Evolutionary conservation across 2,113 vertebrate species (phyloP).

Genomic region (Phylloscopus whistleri): DNA sequence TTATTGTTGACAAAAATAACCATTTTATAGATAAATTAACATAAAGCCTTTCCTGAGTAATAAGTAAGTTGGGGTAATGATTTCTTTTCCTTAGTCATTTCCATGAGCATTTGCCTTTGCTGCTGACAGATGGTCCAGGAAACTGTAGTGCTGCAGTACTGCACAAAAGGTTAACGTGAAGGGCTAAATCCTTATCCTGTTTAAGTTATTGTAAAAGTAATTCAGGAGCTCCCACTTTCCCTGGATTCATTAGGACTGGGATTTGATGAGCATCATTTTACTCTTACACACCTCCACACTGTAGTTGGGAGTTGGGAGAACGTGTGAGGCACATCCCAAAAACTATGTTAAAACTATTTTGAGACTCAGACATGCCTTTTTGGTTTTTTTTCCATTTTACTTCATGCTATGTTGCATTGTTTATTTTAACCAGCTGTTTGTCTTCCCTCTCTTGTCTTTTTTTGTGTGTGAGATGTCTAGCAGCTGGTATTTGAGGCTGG

Average conservation of each 20-base stretch:
- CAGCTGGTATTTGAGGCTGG: not conserved
- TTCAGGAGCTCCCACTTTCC: not conserved
- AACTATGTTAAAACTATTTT: not conserved
- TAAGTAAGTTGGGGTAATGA: not conserved
- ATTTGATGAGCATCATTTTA: not conserved
- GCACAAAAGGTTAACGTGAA: not conserved
- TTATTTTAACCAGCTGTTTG: constrained; percentile 10
- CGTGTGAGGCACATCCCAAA: not conserved
- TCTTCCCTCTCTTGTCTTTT: not conserved
- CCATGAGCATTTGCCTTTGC: not conserved
- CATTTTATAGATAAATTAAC: not conserved
- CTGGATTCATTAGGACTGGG: not conserved
- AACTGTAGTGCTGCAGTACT: not conserved
- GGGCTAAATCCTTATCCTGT: not conserved
- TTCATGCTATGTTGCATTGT: not conserved
- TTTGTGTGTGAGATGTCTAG: not conserved
- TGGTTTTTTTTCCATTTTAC: not conserved
- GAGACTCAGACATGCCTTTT: not conserved
- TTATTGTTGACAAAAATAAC: not conserved
- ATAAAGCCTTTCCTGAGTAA: not conserved
- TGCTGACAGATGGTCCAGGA: constrained; percentile 20
- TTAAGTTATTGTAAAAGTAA: not conserved
- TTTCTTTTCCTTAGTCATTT: not conserved
- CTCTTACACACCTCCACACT: not conserved
- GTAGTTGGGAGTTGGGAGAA: not conserved